phyloP scores from a whole-genome alignment of 2,888 invertebrate genomes.

The Stenchaetothrips biformis region DNA sequence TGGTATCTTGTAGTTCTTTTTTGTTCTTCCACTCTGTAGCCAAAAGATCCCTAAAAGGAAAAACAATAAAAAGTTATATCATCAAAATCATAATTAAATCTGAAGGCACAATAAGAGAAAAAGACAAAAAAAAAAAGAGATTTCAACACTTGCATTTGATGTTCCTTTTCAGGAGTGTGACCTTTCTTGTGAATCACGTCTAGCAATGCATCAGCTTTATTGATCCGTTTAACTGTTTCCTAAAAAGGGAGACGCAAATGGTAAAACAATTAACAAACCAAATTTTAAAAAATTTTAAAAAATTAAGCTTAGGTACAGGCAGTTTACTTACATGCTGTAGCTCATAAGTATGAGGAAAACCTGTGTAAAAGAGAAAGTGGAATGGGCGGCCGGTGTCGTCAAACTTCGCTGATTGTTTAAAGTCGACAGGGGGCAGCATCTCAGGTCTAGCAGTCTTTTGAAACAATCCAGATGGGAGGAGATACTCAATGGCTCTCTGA shows the following conservation, averaged over 20 bases:
- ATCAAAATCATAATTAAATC: too few species aligned
- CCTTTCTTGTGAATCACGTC: constrained; percentile 64
- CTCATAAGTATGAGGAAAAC: constrained; percentile 77
- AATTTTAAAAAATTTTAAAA: constrained; percentile 19
- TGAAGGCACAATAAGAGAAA: too few species aligned
- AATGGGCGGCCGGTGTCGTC: constrained; percentile 85
- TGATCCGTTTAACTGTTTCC: constrained; percentile 65
- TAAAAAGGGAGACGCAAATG: constrained; percentile 43
- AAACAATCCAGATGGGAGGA: constrained; percentile 92
- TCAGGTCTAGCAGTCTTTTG: constrained; percentile 79
- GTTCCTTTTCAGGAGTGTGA: constrained; percentile 55
- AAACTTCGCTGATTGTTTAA: constrained; percentile 86
- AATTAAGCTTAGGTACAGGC: constrained; percentile 28
- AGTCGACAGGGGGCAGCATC: constrained; percentile 83
- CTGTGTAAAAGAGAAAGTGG: constrained; percentile 89
- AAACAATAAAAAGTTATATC: neutral
- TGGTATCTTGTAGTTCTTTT: constrained; percentile 56
- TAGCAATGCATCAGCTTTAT: constrained; percentile 62
- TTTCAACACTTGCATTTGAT: constrained; percentile 51
- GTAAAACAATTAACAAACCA: neutral
- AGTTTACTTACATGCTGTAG: constrained; percentile 64
- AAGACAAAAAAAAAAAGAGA: constrained; percentile 23
- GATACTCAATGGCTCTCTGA: constrained; percentile 80
- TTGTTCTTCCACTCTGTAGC: constrained; percentile 63
- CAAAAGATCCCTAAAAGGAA: constrained; percentile 48